Percentiles rank a stretch among this genome's conserved stretches.
These are phyloP conservation scores for Steromphala cineraria DNA, from an alignment of 2,888 invertebrate species.

Conservation along the genomic window DNA sequence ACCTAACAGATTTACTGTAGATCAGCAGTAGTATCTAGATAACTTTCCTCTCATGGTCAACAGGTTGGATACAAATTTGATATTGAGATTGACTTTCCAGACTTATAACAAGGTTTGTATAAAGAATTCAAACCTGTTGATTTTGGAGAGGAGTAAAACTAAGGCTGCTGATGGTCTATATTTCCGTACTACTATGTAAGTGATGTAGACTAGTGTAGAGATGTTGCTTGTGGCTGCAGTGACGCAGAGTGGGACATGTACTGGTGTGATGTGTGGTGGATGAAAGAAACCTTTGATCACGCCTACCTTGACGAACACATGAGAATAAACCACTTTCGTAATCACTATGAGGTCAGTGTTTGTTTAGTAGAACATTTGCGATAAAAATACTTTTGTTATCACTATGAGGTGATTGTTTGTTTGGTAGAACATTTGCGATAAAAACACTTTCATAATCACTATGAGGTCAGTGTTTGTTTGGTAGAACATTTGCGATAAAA, in stretches of 20 bases:
- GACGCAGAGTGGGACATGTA: conserved; percentile 79
- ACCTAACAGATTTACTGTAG: no score
- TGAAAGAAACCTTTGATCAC: conserved; percentile 77
- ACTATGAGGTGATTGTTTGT: no score
- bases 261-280: conserved; percentile 80
- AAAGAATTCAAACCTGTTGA: conserved; percentile 15
- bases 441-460: conserved; percentile 81
- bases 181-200: no score
- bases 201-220: background rate
- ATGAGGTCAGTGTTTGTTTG: conserved; percentile 75
- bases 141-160: background rate
- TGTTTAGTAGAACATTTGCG: no score
- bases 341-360: conserved; percentile 77
- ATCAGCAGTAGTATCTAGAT: no score
- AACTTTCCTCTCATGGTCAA: no score
- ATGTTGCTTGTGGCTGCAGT: conserved; percentile 38
- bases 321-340: conserved; percentile 80
- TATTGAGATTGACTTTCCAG: no score
- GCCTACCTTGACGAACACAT: conserved; percentile 77
- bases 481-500: no score
- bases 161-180: no score
- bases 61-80: no score
- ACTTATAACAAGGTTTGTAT: no score
- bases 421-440: conserved; percentile 77
- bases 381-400: no score